phyloP scores from a whole-genome alignment of 2,888 invertebrate genomes.

The Xylota segnis region DNA sequence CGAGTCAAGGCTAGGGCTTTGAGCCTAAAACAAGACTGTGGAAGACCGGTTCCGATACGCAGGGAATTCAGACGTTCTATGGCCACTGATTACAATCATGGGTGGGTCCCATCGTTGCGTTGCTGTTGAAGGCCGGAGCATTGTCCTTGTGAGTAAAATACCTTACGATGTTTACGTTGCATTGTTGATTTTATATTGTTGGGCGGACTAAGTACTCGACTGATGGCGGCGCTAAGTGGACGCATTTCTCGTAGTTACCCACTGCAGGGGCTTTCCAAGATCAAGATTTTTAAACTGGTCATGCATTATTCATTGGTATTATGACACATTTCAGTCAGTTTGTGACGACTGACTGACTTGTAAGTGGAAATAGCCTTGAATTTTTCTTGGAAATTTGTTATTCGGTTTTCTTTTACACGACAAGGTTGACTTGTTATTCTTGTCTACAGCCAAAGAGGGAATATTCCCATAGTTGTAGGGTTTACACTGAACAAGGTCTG shows the following conservation, averaged over 20 bases:
- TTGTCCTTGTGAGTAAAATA: slow-evolving; percentile 45
- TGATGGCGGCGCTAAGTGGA: slow-evolving; percentile 16
- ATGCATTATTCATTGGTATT: slow-evolving; percentile 3
- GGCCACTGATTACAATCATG: slow-evolving; percentile 19
- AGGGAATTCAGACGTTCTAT: slow-evolving; percentile 42
- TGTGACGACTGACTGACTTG: background rate
- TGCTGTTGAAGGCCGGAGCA: slow-evolving; percentile 15
- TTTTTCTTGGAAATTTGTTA: background rate
- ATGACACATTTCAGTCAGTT: slow-evolving; percentile 8
- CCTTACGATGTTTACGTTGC: background rate
- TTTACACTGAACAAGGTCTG: no score
- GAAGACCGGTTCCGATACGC: slow-evolving; percentile 43
- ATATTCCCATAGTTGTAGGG: no score
- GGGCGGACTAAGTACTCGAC: background rate
- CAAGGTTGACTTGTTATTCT: no score
- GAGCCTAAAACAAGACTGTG: slow-evolving; percentile 14
- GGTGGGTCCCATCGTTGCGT: slow-evolving; percentile 42
- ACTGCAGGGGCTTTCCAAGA: slow-evolving; percentile 19
- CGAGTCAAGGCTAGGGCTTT: slow-evolving; percentile 54
- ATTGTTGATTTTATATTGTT: background rate
- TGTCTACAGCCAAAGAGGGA: no score
- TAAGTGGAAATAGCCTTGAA: background rate
- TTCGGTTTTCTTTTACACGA: no score
- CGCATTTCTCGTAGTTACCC: background rate
- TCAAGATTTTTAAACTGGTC: slow-evolving; percentile 6